Conservation (phyloP, 2,113 vertebrate genomes). For the Micronycteris hirsuta region DNA sequence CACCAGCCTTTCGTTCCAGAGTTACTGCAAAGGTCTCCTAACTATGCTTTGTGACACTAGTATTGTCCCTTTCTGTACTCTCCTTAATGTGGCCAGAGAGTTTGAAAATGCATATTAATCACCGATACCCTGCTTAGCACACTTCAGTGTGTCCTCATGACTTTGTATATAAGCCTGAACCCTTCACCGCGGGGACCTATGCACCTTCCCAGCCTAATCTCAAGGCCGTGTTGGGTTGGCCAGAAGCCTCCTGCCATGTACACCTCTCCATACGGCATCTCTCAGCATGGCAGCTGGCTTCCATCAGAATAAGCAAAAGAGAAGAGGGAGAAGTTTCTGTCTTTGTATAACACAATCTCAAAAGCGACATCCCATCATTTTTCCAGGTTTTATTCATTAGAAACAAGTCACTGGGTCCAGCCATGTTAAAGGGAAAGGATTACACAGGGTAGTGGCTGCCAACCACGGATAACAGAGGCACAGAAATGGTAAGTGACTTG, state of each 20-base stretch:
- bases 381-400: background rate
- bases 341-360: background rate
- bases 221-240: background rate
- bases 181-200: background rate
- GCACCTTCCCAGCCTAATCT: background rate
- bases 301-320: background rate
- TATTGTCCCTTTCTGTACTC: background rate
- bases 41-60: background rate
- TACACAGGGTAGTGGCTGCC: background rate
- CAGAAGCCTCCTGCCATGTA: background rate
- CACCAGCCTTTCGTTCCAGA: background rate
- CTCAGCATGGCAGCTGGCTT: background rate
- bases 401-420: background rate
- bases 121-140: background rate
- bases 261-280: background rate
- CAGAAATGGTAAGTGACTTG: background rate
- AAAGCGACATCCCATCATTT: background rate
- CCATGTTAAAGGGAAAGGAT: background rate
- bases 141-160: background rate
- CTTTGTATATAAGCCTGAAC: background rate
- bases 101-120: background rate
- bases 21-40: background rate
- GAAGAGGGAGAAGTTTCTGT: background rate
- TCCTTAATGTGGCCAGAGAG: background rate
- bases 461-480: background rate